Base-by-base conservation (phyloP, 1,140 invertebrate genomes). In the Oedothorax gibbosus region DNA sequence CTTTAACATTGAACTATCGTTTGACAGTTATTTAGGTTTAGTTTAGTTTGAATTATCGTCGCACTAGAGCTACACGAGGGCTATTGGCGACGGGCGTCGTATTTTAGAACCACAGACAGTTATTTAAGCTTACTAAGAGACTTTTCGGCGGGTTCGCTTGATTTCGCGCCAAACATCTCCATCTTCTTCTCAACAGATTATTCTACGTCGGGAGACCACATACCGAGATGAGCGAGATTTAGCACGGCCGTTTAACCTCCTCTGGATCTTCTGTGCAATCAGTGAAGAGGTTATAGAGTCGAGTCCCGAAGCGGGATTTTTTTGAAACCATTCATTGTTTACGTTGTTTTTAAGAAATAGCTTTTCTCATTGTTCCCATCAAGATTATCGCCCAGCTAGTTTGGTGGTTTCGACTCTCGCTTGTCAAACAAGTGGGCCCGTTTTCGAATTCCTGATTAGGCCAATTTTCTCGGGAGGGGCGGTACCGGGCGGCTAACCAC, bases 211-310 rank as follows among this genome's bases (percentile, higher is more conserved):
- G 35, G 12, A 53, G 80, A 82, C 80, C 80, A 73, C 80, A 82
- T 82, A 65, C 68, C 69, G 57, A 82, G 80, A 82, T 73, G 51
- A 82, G 18, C 51, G 64, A 73, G 80, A 82, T 82, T 82, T 73
- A 82, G 56, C 35, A 54, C n/a, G n/a, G 51, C 18, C n/a, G 79
- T 82, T 82, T 82, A 73, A 64, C 68, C 79, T 51, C 15, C 15
- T n/a, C 56, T 57, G 3, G 20, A n/a, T 73, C 7, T 65, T 76
- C 15, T 4, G 20, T 9, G 51, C 54, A 73, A 7, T 68, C 20
- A 69, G 18, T n/a, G 10, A 10, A 62, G 53, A 78, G 76, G 64
- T 78, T 78, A 78, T 14, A 78, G 50, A 21, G 20, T 60, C 20
- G 21, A 64, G 57, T n/a, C n/a, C 35, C 35, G 35, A 35, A 35